These are phyloP conservation scores for Gopherus evgoodei DNA, from an alignment of 2,113 vertebrate species.

Conservation along the genomic window DNA sequence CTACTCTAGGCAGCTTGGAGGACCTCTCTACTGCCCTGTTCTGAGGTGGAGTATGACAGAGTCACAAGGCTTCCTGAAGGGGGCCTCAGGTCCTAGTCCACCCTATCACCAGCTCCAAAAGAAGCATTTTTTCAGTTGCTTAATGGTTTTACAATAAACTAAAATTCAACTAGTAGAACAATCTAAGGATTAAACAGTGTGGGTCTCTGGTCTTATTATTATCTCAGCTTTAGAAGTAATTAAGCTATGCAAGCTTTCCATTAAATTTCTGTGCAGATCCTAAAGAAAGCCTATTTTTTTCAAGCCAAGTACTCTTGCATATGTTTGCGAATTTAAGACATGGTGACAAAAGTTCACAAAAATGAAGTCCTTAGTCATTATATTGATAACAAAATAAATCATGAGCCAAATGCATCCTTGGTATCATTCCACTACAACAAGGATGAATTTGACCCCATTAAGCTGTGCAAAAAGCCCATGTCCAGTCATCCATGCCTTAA, in stretches of 20 bases:
- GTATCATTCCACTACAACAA: not conserved
- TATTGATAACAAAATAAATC: not conserved
- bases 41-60: too few species aligned
- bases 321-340: slow-evolving; percentile 19
- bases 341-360: not conserved
- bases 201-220: not conserved
- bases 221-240: slow-evolving; percentile 10
- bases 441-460: not conserved
- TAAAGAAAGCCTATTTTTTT: slow-evolving; percentile 28
- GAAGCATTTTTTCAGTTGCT: not conserved
- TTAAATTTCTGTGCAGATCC: slow-evolving; percentile 7
- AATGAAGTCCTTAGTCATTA: not conserved
- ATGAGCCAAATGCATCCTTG: not conserved
- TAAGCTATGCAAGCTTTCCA: slow-evolving; percentile 20
- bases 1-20: too few species aligned
- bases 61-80: too few species aligned
- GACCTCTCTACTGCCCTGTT: too few species aligned
- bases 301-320: not conserved
- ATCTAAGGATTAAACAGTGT: not conserved
- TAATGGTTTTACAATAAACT: slow-evolving; percentile 7
- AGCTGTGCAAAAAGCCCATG: not conserved
- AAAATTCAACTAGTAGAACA: not conserved
- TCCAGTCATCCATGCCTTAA: not conserved
- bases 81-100: too few species aligned
- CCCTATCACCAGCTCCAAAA: not conserved